Evolutionary conservation across 92 coral and sea anemone genomes (phyloP), one percentile per base, ranked within the genome.

Genomic region (Epizoanthus scotinus): DNA sequence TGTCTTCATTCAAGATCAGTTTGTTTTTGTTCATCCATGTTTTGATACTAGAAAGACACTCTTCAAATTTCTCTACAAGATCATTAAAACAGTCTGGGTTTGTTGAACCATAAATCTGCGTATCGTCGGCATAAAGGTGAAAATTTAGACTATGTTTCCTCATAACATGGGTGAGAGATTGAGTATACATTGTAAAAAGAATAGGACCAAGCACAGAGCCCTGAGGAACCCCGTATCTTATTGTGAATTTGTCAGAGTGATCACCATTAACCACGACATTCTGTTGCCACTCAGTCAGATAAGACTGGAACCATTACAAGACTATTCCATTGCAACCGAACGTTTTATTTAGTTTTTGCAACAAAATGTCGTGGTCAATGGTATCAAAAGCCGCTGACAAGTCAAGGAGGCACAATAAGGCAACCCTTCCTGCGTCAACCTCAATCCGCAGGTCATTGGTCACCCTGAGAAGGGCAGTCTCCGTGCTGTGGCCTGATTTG

Each of bases 201-300:
- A 60, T 60, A 60, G 65, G 65, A 60, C 65, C 65, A 60, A 60
- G 65, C 24, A 60, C 65, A 60, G 65, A 60, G 65, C 65, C 65
- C 22, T 60, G 65, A 60, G 65, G 65, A 60, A 60, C 65, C 65
- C 65, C 65, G 19, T 60, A 60, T 60, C 65, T 60, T 60, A 60
- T 60, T 60, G 65, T 60, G 65, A 60, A 60, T 3, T 60, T 60
- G 65, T 60, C 65, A 60, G 65, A 60, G 65, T 60, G 65, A 60
- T 60, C 65, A 60, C 65, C 3, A 60, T 60, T 60, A 60, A 60
- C 65, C 65, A 60, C 65, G 65, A 60, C 65, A 60, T 60, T 60
- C 65, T 60, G 65, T 60, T 60, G 65, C 65, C 65, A 26, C 65
- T 60, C 65, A 60, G 65, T 60, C 65, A 60, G 65, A 60, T 60